Evolutionary conservation across 2,888 invertebrate species (phyloP), one percentile per base, ranked within the genome.

Genomic region (Cosmia pyralina): DNA sequence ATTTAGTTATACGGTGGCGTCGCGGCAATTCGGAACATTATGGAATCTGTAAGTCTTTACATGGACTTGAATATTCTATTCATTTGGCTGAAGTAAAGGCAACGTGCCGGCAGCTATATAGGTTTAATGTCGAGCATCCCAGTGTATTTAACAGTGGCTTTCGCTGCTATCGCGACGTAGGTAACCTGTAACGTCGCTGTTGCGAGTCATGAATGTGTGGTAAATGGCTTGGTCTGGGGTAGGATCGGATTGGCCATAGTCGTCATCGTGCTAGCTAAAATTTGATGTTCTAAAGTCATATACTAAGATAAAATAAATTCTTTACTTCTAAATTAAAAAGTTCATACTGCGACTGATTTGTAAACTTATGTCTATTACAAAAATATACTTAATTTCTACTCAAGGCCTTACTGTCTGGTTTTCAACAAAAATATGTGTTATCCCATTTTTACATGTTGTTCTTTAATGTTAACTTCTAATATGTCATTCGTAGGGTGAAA

Each of bases 341-440:
- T 69, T 69, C 38, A 62, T 58, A 65, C 38, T 69, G 65, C 34
- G 75, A 82, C 77, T 80, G 74, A 82, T 69, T 77, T 79, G 64
- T 65, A 50, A 69, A 77, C 71, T 79, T 57, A 63, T 63, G 55
- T 74, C 52, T 69, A 71, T 66, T 67, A 65, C 64, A 72, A 28
- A 65, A 75, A 57, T 41, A 22, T 38, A 50, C 55, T 75, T 69
- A 60, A 70, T 70, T 82, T 73, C 60, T 70, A 62, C 10, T 71
- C 41, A 64, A 55, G 64, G 73, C 79, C 69, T 83, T 79, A 75
- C 22, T 67, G 52, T 63, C 59, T 63, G 64, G 38, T 62, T 74
- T 69, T 75, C 52, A 53, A 66, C 17, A 71, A 55, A 46, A n/a
- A 52, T 34, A 66, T 5, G 17, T 52, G 10, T 63, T 34, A 2